Base-by-base conservation (phyloP, 1,140 invertebrate genomes). In the Musca vetustissima region DNA sequence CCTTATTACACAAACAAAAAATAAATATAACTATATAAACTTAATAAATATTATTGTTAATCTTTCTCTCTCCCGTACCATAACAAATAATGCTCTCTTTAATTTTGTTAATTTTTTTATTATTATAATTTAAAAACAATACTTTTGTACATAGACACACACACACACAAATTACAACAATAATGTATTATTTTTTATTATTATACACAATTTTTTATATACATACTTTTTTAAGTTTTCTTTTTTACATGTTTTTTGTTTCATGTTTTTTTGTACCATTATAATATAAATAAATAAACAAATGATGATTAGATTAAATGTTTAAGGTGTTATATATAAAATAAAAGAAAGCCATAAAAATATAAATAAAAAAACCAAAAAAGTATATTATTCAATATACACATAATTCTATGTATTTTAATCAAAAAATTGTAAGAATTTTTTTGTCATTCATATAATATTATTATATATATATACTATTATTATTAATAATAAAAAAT, bases 401-500 rank as follows among this genome's bases (percentile, higher is more conserved):
- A 66, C 69, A 70, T 70, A 78, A 80, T 76, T 76, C 75, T 72
- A 78, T 78, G 78, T 78, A 80, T 80, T 80, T 80, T 80, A 80
- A 80, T 80, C 78, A 73, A 78, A n/a, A n/a, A 75, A 70, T 74
- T 74, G 76, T 72, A 68, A 73, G 75, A 74, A 67, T 43, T 61
- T 61, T n/a, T 61, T 61, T 61, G 57, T 61, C 57, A 61, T 61
- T 61, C 57, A 61, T 43, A 61, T 61, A 36, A 52, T 43, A 52
- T 52, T 52, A 52, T 28, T 28, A 28, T 28, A 28, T 52, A 61
- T 61, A 59, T 32, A 32, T 32, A 71, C 74, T 79, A 79, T 79
- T 79, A 77, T 79, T 77, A 79, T n/a, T n/a, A n/a, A n/a, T n/a
- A n/a, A n/a, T 80, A 75, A 80, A 78, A 80, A 72, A 80, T 80